Evolutionary conservation across 2,888 invertebrate genomes (phyloP).

Genomic region (Phasia obesa): DNA sequence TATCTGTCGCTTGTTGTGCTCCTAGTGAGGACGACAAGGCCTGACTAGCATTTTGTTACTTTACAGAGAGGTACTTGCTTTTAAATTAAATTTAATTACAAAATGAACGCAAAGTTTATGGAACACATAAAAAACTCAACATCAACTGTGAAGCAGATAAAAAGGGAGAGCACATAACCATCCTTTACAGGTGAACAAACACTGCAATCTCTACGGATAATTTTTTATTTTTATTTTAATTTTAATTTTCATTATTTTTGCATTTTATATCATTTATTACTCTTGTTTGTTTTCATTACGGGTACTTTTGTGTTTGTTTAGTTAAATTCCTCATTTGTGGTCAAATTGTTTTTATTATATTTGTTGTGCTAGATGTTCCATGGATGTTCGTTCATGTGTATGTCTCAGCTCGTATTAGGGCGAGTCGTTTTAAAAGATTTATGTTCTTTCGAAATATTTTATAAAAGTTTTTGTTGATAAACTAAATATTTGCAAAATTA

Average conservation of each 20-base stretch:
- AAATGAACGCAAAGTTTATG: conserved; percentile 58
- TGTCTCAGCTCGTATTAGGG: neutral
- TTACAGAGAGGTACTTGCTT: conserved; percentile 24
- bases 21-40: conserved; percentile 29
- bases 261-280: conserved; percentile 26
- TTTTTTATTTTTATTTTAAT: no score
- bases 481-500: no score
- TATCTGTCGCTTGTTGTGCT: neutral
- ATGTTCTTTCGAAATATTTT: no score
- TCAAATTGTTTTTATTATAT: conserved; percentile 5
- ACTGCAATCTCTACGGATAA: conserved; percentile 18
- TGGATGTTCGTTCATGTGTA: neutral
- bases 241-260: conserved; percentile 36
- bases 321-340: conserved; percentile 14
- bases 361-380: neutral
- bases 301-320: conserved; percentile 27
- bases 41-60: conserved; percentile 33
- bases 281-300: conserved; percentile 13
- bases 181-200: conserved; percentile 35
- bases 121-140: conserved; percentile 39
- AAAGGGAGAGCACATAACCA: neutral
- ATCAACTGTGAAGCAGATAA: neutral
- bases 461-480: no score
- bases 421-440: no score
- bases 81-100: conserved; percentile 65